These are phyloP conservation scores for Drosophila mimica DNA, from an alignment of 2,888 invertebrate species.

Conservation along the genomic window DNA sequence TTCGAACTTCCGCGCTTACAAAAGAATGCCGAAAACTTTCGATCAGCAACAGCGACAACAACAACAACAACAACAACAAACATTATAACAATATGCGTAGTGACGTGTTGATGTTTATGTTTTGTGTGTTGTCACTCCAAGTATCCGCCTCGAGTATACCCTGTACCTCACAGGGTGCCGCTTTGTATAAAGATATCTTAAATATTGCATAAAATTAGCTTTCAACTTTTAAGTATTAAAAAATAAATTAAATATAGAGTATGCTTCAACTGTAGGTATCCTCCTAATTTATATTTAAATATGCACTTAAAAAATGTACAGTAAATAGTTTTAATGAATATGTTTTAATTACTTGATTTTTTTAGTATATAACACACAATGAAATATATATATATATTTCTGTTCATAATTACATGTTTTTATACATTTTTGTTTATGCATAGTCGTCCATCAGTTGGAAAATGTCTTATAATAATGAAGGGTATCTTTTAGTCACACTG, in stretches of 20 bases:
- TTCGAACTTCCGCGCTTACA: constrained; percentile 62
- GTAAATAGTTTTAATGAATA: background rate
- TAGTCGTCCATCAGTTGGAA: background rate
- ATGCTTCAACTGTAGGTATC: background rate
- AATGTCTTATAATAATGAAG: background rate
- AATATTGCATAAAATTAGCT: background rate
- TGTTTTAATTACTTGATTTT: background rate
- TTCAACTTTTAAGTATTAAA: background rate
- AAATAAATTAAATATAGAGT: background rate
- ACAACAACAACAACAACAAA: constrained; percentile 40
- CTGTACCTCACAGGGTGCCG: background rate
- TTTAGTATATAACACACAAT: background rate
- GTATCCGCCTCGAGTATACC: constrained; percentile 29
- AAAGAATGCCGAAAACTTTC: constrained; percentile 79
- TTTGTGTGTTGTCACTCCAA: constrained; percentile 20
- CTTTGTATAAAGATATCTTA: background rate
- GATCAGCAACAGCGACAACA: constrained; percentile 56
- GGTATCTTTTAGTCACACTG: background rate
- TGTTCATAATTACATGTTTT: background rate
- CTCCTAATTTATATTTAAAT: background rate
- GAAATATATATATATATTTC: too few species aligned
- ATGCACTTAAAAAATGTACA: background rate
- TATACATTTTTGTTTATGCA: background rate
- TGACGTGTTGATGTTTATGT: constrained; percentile 36
- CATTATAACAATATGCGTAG: constrained; percentile 54